These are phyloP conservation scores for Otocyon megalotis DNA, from an alignment of 2,113 vertebrate genomes.

Conservation along the genomic window DNA sequence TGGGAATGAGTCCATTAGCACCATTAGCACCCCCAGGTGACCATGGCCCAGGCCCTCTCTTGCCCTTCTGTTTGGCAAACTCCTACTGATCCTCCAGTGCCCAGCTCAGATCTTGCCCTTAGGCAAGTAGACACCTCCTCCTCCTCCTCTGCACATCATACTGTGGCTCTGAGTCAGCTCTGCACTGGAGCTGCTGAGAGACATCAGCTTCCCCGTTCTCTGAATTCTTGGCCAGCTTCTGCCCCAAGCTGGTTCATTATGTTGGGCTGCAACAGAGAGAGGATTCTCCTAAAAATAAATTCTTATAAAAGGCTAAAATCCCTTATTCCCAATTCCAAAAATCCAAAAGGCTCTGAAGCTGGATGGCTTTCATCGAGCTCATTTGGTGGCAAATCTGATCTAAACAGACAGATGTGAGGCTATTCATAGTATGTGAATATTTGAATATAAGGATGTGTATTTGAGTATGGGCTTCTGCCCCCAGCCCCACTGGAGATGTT, in stretches of 20 bases:
- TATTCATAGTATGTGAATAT: neutral
- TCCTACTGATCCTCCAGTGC: neutral
- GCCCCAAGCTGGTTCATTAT: neutral
- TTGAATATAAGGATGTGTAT: neutral
- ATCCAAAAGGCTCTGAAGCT: neutral
- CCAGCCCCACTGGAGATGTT: neutral
- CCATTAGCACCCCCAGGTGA: neutral
- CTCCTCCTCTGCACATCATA: neutral
- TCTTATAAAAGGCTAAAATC: conserved; percentile 28
- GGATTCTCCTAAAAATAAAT: conserved; percentile 46
- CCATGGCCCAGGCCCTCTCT: neutral
- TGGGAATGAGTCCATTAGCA: neutral
- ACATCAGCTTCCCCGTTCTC: neutral
- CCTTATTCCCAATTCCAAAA: neutral
- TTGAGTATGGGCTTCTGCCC: neutral
- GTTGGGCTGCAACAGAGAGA: neutral
- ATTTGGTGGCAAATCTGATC: conserved; percentile 10
- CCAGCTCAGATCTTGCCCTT: neutral
- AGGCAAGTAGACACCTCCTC: neutral
- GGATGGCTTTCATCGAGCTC: conserved; percentile 26
- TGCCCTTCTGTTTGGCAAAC: neutral
- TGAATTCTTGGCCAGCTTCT: neutral
- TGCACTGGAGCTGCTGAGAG: neutral
- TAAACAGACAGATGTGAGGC: neutral
- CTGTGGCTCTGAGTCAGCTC: neutral